Evolutionary conservation across 2,888 invertebrate genomes (phyloP).

Genomic region (Capitulum mitella): DNA sequence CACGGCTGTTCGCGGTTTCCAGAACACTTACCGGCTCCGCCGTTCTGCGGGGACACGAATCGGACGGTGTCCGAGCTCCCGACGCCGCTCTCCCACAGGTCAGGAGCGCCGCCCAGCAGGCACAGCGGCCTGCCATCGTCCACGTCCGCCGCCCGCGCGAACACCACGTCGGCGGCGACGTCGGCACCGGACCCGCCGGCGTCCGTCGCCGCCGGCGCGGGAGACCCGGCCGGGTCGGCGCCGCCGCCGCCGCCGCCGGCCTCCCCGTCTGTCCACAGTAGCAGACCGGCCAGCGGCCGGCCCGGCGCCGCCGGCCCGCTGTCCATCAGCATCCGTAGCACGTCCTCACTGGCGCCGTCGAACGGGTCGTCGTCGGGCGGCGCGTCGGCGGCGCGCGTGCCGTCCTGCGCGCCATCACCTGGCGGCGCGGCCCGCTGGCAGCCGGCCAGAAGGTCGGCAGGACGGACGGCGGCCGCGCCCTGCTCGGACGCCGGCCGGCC

Average conservation of each 20-base stretch:
- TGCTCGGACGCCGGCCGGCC: too few relatives aligned
- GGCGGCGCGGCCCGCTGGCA: too few relatives aligned
- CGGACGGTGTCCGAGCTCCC: background rate
- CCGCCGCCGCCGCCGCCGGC: background rate
- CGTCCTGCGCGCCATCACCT: too few relatives aligned
- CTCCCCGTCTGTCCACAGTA: too few relatives aligned
- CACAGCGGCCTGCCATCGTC: background rate
- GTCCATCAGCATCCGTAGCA: constrained; percentile 14
- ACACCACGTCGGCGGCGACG: background rate
- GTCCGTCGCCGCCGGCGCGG: background rate
- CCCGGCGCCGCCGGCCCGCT: background rate
- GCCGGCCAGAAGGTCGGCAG: too few relatives aligned
- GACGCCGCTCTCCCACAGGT: background rate
- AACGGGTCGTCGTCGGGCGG: background rate
- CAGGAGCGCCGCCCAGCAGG: background rate
- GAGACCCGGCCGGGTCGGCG: background rate
- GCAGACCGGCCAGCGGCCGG: too few relatives aligned
- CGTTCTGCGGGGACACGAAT: background rate
- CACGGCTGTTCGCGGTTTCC: too few relatives aligned
- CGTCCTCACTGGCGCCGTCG: background rate
- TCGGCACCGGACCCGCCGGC: background rate
- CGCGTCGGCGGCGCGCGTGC: too few relatives aligned
- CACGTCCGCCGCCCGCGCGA: background rate
- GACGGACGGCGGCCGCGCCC: too few relatives aligned
- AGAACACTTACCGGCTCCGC: background rate